Conservation (phyloP, 2,113 vertebrate species). For the Chloropsis hardwickii region DNA sequence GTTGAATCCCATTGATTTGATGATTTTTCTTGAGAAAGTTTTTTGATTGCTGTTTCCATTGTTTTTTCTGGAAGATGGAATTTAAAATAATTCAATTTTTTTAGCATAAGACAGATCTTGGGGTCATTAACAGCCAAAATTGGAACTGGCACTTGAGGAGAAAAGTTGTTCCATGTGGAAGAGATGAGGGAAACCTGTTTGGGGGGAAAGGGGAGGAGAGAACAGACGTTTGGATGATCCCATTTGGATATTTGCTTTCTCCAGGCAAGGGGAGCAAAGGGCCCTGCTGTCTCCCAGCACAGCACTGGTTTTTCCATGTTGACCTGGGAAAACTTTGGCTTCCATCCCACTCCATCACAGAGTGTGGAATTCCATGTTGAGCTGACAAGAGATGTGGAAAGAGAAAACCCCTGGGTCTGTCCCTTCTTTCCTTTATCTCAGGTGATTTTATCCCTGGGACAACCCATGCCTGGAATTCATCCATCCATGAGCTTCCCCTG, state of each 20-base stretch:
- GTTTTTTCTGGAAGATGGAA: background rate
- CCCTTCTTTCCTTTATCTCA: background rate
- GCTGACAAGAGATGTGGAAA: background rate
- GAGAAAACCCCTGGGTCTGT: background rate
- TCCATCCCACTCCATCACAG: rapidly evolving
- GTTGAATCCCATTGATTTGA: background rate
- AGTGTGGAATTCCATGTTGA: rapidly evolving
- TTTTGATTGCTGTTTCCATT: background rate
- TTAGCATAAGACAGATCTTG: background rate
- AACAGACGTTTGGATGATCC: no score
- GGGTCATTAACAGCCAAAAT: background rate
- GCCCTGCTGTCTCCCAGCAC: background rate
- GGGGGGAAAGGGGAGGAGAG: background rate
- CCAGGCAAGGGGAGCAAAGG: background rate
- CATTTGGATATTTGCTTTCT: background rate
- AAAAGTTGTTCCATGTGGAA: background rate
- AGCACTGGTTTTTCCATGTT: background rate
- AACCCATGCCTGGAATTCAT: background rate
- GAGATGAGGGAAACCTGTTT: background rate
- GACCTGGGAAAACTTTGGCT: background rate
- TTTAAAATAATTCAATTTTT: background rate
- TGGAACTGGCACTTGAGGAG: background rate
- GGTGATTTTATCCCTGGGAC: background rate
- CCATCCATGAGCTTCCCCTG: background rate
- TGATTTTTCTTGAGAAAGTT: background rate